A percentile compares a stretch with the other conserved stretches of the same genome.
These are phyloP conservation scores for Dendrolimus punctatus DNA, from an alignment of 1,140 invertebrate genomes.

Conservation along the genomic window DNA sequence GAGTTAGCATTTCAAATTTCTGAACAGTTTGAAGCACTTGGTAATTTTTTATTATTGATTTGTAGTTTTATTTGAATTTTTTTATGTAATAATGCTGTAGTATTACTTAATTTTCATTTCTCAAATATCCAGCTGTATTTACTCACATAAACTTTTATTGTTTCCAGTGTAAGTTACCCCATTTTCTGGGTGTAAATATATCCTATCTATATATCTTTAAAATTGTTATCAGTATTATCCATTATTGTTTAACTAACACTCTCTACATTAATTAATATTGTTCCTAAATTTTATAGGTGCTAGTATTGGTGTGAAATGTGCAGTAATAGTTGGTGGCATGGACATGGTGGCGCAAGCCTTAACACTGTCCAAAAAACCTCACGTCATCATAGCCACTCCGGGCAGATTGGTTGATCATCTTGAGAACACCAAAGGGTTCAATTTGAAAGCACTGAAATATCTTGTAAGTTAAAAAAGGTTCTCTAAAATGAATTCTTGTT, in stretches of 20 bases:
- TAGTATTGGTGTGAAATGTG: conserved; percentile 93
- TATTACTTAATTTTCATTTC: no score
- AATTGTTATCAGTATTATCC: no score
- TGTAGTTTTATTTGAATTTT: not conserved
- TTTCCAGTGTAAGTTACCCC: no score
- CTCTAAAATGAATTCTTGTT: no score
- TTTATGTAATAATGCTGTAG: not conserved
- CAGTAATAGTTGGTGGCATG: conserved; percentile 97
- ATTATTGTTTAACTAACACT: no score
- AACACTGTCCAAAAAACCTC: conserved; percentile 94
- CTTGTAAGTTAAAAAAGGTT: conserved; percentile 70
- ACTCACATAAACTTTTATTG: no score
- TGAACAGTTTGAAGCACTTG: conserved; percentile 96
- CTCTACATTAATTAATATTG: no score
- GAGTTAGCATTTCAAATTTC: conserved; percentile 98
- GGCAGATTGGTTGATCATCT: conserved; percentile 92
- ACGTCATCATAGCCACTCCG: conserved; percentile 95
- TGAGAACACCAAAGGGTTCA: conserved; percentile 96
- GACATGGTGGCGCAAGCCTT: conserved; percentile 96
- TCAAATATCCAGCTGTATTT: no score
- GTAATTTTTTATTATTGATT: conserved; percentile 58
- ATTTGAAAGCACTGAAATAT: conserved; percentile 89
- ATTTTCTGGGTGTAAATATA: no score
- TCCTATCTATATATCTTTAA: no score
- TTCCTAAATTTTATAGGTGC: conserved; percentile 68